Evolutionary conservation across 2,888 invertebrate species (phyloP), one percentile per base, ranked within the genome.

Genomic region (Stomorhina lunata): DNA sequence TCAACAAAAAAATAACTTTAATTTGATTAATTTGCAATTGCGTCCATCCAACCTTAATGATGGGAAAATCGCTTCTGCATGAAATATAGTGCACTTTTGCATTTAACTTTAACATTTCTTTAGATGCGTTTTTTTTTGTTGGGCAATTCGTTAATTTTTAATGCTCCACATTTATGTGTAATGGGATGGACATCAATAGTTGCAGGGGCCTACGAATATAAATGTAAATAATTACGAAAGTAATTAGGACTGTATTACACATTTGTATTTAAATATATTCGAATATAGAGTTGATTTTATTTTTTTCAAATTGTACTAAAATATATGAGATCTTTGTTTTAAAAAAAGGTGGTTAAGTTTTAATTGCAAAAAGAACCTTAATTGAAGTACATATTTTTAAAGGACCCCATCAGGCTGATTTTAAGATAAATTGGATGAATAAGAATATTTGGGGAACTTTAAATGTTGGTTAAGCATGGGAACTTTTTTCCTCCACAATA

Each of bases 1-100:
- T 59, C 81, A 69, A 68, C 71, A 69, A 85, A 86, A 86, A 86
- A 88, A 85, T 86, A 85, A 85, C 86, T 86, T 87, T 87, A 87
- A 88, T 88, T 88, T 88, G 88, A 88, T 88, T 88, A 88, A 88
- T 88, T 85, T 87, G 88, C 85, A 80, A 82, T 83, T 80, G 83
- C 81, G 73, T 45, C 69, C 82, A 27, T 48, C 71, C 82, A 22
- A 45, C 86, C 86, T 86, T 89, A 89, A 89, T 89, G 89, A 89
- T 89, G 89, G 88, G 89, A 89, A 89, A 84, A 83, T 84, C 80
- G 77, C 76, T 82, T 72, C 68, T 68, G 82, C 66, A 48, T 55
- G 57, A 73, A 76, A 65, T 57, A 20, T 66, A 57, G 66, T 61
- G 48, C 77, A 73, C 17, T 83, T n/a, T n/a, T 48, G 65, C 50